Conservation (phyloP, 2,797 vertebrate species). For the Jordanella pulchra region DNA sequence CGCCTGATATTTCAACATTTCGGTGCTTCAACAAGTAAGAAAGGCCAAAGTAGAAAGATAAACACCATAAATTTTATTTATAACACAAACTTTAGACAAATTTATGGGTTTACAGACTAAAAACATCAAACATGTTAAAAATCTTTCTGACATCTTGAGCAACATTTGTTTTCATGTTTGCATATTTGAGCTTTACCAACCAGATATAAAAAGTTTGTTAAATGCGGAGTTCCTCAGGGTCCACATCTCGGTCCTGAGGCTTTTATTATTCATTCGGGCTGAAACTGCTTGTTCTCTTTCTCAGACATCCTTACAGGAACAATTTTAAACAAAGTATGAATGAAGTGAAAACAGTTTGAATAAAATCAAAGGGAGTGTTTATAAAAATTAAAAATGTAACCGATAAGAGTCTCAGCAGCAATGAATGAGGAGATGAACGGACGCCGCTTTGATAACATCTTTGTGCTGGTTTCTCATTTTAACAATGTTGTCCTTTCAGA, state of each 20-base stretch:
- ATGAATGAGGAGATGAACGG: neutral
- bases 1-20: neutral
- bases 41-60: neutral
- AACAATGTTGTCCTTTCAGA: too few relatives aligned
- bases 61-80: slow-evolving; percentile 11
- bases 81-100: neutral
- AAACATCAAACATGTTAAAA: slow-evolving; percentile 16
- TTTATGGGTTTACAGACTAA: neutral
- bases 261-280: neutral
- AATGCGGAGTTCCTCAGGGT: slow-evolving; percentile 1
- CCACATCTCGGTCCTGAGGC: neutral
- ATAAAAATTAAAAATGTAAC: neutral
- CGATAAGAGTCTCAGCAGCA: neutral
- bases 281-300: neutral
- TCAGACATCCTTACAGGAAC: neutral
- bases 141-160: slow-evolving; percentile 3
- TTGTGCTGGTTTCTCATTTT: neutral
- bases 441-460: neutral
- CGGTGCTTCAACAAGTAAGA: neutral
- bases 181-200: neutral
- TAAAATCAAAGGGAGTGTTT: neutral
- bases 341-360: neutral
- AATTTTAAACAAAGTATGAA: neutral
- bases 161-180: slow-evolving; percentile 5
- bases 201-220: neutral